Percentiles rank a stretch among this genome's conserved stretches.
Evolutionary conservation across 2,113 vertebrate species (phyloP).

Genomic region (Myrmophylax atrothorax): DNA sequence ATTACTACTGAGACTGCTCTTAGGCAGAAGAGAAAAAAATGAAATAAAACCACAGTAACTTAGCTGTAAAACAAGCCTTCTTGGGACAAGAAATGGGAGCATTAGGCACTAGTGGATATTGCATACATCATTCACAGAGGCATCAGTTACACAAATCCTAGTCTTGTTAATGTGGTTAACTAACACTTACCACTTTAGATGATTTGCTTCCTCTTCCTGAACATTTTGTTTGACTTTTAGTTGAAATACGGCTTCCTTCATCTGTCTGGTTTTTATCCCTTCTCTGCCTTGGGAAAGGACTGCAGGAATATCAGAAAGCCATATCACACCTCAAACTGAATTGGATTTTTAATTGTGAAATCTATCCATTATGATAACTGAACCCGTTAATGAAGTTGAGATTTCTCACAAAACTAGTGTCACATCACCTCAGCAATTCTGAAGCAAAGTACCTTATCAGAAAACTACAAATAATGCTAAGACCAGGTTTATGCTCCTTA

Average conservation of each 20-base stretch:
- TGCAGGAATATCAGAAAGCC: conserved; percentile 34
- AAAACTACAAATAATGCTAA: not conserved
- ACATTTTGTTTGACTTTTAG: conserved; percentile 78
- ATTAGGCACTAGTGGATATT: not conserved
- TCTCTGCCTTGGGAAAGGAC: conserved; percentile 63
- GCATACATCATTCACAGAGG: not conserved
- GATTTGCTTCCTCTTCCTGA: conserved; percentile 78
- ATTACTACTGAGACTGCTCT: not conserved
- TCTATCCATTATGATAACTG: not conserved
- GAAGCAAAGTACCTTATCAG: not conserved
- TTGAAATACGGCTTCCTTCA: conserved; percentile 86
- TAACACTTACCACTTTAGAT: conserved; percentile 80
- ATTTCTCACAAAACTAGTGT: not conserved
- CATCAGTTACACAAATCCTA: not conserved
- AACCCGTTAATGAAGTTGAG: not conserved
- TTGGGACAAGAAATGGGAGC: not conserved
- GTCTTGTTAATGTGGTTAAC: not conserved
- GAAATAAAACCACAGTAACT: not conserved
- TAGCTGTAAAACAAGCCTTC: not conserved
- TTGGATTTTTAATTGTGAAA: not conserved
- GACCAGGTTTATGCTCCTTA: not conserved
- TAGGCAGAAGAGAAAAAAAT: not conserved
- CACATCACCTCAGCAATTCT: not conserved
- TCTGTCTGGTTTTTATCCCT: conserved; percentile 72
- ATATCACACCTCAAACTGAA: not conserved